Base-by-base conservation (phyloP, 2,113 vertebrate species). In the Brachirus orientalis region DNA sequence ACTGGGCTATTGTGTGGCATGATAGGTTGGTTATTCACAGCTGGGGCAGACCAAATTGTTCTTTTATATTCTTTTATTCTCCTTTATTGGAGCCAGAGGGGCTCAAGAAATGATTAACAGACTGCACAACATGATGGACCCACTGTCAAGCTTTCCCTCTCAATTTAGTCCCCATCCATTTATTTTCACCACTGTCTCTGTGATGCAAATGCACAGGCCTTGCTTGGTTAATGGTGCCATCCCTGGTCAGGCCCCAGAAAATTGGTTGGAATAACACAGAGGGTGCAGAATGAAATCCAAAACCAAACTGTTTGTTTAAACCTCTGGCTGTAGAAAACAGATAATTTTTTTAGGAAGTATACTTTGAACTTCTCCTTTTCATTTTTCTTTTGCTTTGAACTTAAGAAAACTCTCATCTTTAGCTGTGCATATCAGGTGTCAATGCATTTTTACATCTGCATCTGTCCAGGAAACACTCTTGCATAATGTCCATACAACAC, bases 41-140 rank as follows among this genome's bases (percentile, higher is more conserved):
- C 93, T 94, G 93, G 91, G 91, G 78, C 90, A 86, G 77, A 72
- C 91, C 87, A 94, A 94, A 94, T 94, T 94, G 93, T 93, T 93
- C 92, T 91, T 93, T 94, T 93, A 93, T 93, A 88, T 88, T 93
- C 91, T 90, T 94, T 91, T 92, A 92, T 92, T 84, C 85, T 87
- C 50, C 77, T 88, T 93, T 93, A 94, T 94, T 94, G 90, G 83
- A 86, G 93, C 92, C 92, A 92, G 91, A 92, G 91, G 93, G 91
- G 84, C 70, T 87, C 14, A 48, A 75, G 55, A 66, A 88, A 94
- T 94, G 91, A 94, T 94, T 93, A 93, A 92, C 92, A 84, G 85
- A 86, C 77, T 79, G 50, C 78, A 88, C 75, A 90, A 93, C 90
- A 84, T 89, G 84, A 73, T 72, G 63, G 68, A 73, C 40, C 75